Percentiles rank a stretch among this genome's conserved stretches.
Conservation (phyloP, 2,797 vertebrate genomes). For the Xenops minutus region DNA sequence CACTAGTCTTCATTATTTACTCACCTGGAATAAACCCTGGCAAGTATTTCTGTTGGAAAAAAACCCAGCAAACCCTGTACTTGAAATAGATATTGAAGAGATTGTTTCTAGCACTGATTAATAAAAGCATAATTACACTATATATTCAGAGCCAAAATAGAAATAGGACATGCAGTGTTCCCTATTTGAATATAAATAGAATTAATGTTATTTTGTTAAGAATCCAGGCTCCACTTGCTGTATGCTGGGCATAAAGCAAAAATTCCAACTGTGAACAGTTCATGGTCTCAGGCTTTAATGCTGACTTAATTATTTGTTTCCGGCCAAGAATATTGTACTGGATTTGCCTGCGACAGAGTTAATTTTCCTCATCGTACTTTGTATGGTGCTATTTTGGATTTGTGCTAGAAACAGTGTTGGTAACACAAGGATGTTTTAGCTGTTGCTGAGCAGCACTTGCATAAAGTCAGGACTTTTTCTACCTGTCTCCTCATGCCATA, state of each 20-base stretch:
- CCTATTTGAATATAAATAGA: constrained; percentile 39
- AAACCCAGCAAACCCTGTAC: not conserved
- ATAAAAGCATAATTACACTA: constrained; percentile 56
- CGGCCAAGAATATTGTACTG: not conserved
- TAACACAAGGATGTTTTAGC: not conserved
- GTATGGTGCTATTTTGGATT: not conserved
- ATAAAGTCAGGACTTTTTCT: not conserved
- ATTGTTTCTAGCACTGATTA: constrained; percentile 50
- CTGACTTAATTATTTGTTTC: not conserved
- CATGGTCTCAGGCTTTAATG: not conserved
- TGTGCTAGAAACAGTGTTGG: not conserved
- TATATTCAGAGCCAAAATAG: constrained; percentile 31
- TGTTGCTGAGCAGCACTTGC: not conserved
- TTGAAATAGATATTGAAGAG: constrained; percentile 31
- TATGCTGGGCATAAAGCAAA: not conserved
- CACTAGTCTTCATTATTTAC: not conserved
- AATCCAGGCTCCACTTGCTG: not conserved
- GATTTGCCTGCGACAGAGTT: not conserved
- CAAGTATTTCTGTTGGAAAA: not conserved
- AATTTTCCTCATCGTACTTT: not conserved
- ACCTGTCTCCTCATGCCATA: not conserved
- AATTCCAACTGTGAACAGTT: not conserved
- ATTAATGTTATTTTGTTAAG: constrained; percentile 18
- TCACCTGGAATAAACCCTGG: not conserved
- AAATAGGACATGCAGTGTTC: constrained; percentile 17